Evolutionary conservation across 2,888 invertebrate species (phyloP), one percentile per base, ranked within the genome.

Genomic region (Eledone cirrhosa): DNA sequence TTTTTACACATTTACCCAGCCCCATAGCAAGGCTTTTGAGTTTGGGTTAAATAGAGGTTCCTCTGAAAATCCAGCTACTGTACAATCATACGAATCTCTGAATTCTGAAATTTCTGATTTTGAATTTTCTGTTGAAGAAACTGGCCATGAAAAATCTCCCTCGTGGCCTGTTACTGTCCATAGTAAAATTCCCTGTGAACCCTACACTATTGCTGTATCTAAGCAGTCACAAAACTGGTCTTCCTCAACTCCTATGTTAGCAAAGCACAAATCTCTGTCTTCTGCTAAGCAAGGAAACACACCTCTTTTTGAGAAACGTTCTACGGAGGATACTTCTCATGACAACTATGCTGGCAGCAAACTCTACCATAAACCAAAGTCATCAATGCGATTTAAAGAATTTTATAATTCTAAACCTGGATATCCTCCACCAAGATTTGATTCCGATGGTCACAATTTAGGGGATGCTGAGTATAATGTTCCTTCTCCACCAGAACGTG

Each of bases 121-220:
- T 41, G 41, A 41, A 41, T 41, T 41, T 41, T 41, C 41, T 41
- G 41, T 41, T 41, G 2, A 41, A 41, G 41, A 2, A 41, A 41
- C 41, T 41, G 41, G 63, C 81, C 94, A 94, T 92, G 94, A 94
- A 90, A 94, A 94, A 88, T 94, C 93, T 88, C 94, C 94, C 2
- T 94, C 94, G 81, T 94, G 94, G 94, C 94, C 94, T 24, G 94
- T 94, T 83, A 93, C 93, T 63, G 93, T 93, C 48, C 92, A 93
- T 79, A 88, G 82, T 80, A 80, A 82, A 14, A 80, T 41, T 41
- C 41, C 41, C 11, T 41, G 80, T 22, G 80, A 80, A 0, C 82
- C 83, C 31, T 83, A 80, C 27, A 78, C 82, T 11, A 83, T 83
- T 77, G 82, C 85, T 79, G 93, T 93, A 80, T 93, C 93, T 76